Percentiles rank a stretch among this genome's conserved stretches.
phyloP scores from a whole-genome alignment of 2,797 vertebrate genomes.

The Pangasius djambal region DNA sequence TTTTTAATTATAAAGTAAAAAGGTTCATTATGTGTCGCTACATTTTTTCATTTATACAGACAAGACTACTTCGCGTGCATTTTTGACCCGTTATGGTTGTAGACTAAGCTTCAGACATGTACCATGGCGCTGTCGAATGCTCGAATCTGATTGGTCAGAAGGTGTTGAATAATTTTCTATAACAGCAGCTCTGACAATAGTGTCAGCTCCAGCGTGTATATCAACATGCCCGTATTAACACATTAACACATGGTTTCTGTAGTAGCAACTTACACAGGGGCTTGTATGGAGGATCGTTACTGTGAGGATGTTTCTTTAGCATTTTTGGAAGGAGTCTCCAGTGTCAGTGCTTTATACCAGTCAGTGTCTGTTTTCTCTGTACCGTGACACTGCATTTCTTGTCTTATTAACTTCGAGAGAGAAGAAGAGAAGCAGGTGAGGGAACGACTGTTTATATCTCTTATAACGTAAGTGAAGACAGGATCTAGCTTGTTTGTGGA shows the following conservation, averaged over 20 bases:
- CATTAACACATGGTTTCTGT: neutral
- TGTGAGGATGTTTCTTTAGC: neutral
- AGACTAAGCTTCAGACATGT: neutral
- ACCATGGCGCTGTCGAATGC: neutral
- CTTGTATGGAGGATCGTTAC: neutral
- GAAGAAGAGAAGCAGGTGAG: neutral
- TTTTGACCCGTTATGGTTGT: neutral
- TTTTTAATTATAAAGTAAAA: conserved; percentile 18
- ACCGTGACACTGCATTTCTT: neutral
- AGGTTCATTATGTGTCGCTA: neutral
- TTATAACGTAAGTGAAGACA: neutral
- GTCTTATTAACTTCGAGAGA: neutral
- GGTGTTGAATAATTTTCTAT: neutral
- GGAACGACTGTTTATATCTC: neutral
- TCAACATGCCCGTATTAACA: neutral
- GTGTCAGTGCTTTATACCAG: neutral
- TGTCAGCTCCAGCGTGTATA: neutral
- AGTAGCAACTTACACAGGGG: neutral
- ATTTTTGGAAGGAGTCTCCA: neutral
- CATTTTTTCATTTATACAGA: neutral
- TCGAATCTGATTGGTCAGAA: neutral
- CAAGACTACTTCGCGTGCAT: too few relatives aligned
- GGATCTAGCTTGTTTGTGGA: neutral
- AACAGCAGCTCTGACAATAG: neutral
- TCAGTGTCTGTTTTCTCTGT: neutral